Evolutionary conservation across 2,797 vertebrate species (phyloP), one percentile per base, ranked within the genome.

Genomic region (Propithecus perrieri): DNA sequence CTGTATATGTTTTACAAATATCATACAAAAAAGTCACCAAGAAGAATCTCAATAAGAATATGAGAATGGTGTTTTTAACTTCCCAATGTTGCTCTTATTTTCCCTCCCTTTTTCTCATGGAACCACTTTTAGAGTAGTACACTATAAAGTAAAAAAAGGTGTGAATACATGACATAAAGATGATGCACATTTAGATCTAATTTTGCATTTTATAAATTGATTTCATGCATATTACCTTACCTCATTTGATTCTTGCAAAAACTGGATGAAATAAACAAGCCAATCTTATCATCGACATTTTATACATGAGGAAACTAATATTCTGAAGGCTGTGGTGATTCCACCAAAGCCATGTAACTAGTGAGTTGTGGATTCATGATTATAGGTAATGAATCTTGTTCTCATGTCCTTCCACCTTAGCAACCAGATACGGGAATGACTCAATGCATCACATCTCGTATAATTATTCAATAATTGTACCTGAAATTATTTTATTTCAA

Each of bases 1-100:
- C 35, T 94, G 26, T 63, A 79, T 79, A 88, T 89, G 22, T 72
- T 96, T 96, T 7, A 59, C n/a, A 95, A 79, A 89, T 35, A 89
- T n/a, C 61, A n/a, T 24, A 75, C 8, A 30, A 59, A 76, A 61
- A 92, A 63, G 33, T 65, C 38, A 92, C 55, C 12, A 26, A 88
- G 14, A 95, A 87, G 46, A 83, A 18, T 69, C 11, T 91, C 38
- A 81, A 67, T 55, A 74, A 93, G 18, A 89, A 78, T 76, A n/a
- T 35, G 22, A 72, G 24, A 79, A 84, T 20, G 78, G 61, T 59
- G 8, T 35, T 5, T 80, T 92, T 41, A 67, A 89, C 10, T 71
- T 71, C 10, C 12, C 53, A 89, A 87, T 59, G 30, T 24, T 94
- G 55, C 26, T 50, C 46, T n/a, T 72, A 38, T 69, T 89, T 5